A percentile compares a stretch with the other conserved stretches of the same genome.
These are phyloP conservation scores for Micromesistius poutassou DNA, from an alignment of 2,797 vertebrate species.

Conservation along the genomic window DNA sequence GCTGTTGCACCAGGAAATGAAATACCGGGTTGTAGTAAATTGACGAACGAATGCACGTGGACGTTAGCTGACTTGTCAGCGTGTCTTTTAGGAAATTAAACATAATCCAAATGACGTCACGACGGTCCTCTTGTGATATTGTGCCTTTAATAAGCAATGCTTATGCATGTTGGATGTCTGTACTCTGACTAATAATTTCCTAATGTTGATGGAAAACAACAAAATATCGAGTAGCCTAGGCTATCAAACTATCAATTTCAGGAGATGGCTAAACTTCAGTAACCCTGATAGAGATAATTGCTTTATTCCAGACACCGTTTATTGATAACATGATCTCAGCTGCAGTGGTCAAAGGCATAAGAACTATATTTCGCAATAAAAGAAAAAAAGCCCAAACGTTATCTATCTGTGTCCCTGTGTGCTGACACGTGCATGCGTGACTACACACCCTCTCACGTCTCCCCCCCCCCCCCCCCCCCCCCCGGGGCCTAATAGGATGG, in stretches of 20 bases:
- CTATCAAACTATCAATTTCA: too few relatives aligned
- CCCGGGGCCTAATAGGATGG: conserved; percentile 98
- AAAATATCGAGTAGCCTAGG: too few relatives aligned
- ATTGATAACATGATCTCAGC: neutral
- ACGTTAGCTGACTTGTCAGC: neutral
- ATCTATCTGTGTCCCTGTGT: conserved; percentile 2
- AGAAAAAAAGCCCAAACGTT: neutral
- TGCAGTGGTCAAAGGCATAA: neutral
- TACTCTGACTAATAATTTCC: neutral
- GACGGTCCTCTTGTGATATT: neutral
- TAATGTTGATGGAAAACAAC: neutral
- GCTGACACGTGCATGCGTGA: conserved; percentile 30
- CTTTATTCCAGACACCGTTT: neutral
- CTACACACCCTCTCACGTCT: conserved; percentile 43
- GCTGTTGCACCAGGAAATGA: neutral
- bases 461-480: conserved; percentile 82
- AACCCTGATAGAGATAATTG: too few relatives aligned
- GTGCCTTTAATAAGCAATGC: neutral
- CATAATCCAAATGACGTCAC: neutral
- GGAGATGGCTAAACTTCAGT: too few relatives aligned
- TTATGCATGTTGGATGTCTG: neutral
- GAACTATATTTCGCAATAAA: neutral
- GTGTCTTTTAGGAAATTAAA: neutral
- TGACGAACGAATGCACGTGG: neutral
- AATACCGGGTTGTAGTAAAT: neutral